Evolutionary conservation across 2,888 invertebrate species (phyloP), one percentile per base, ranked within the genome.

Genomic region (Lasius platythorax): DNA sequence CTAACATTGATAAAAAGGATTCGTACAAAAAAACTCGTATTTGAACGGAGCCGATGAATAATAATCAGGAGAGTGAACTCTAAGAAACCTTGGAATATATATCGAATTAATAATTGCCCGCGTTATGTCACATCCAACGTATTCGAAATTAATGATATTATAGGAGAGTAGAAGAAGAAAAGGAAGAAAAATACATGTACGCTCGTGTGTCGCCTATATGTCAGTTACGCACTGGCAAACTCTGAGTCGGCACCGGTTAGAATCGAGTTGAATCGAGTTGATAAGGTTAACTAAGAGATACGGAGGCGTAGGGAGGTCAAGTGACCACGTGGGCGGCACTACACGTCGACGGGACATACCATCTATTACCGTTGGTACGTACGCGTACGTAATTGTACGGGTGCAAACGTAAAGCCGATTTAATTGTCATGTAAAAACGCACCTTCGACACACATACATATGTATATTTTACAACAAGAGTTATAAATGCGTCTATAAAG

Each of bases 281-380:
- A 95, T 95, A 94, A 95, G 95, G 94, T 95, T 95, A 95, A 95
- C 93, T 94, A 92, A 91, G 91, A 92, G 93, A 92, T 94, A 93
- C 92, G 94, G 94, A 93, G 94, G 94, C 94, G 93, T 93, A 90
- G 93, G 88, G 94, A 94, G 95, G 95, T 95, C 95, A 95, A 95
- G 94, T 94, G 94, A 92, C 91, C 91, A 91, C 92, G 94, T 94
- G 92, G 95, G 94, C 93, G 94, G 91, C 91, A 87, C 82, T 91
- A 91, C 91, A 93, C 93, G 92, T 92, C 93, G 93, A 92, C 92
- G 91, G 87, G 91, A 85, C 91, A 92, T 93, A 91, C 92, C 93
- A 90, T 79, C 91, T 92, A 94, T 93, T 94, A 93, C 92, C 88
- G 50, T 81, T 91, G 91, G 89, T 82, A 85, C 66, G 67, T 83